phyloP scores from a whole-genome alignment of 92 coral and sea anemone species.

The Galaxea fascicularis region DNA sequence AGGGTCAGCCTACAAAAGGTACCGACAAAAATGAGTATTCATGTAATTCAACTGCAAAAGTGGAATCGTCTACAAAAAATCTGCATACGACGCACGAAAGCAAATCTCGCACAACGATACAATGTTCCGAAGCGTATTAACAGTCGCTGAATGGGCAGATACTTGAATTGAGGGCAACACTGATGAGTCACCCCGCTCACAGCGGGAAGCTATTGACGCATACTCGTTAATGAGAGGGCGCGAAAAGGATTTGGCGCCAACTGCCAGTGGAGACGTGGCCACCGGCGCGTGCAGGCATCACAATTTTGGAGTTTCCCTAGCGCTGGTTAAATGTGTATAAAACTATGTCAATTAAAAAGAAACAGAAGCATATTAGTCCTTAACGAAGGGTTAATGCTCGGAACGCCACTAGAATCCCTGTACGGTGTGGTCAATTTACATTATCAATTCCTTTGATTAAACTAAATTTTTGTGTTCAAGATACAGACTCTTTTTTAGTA shows the following conservation, averaged over 20 bases:
- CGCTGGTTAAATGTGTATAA: background rate
- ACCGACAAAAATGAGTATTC: conserved; percentile 6
- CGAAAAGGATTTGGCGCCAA: conserved; percentile 32
- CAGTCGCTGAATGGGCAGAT: background rate
- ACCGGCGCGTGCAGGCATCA: background rate
- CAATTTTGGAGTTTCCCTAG: background rate
- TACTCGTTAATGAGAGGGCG: conserved; percentile 24
- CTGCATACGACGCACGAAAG: background rate
- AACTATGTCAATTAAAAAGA: background rate
- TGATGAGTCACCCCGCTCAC: background rate
- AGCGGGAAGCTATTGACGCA: conserved; percentile 26
- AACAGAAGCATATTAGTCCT: no score
- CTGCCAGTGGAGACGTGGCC: background rate
- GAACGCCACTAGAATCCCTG: no score
- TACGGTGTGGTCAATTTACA: no score
- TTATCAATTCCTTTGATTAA: no score
- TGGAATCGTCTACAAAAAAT: background rate
- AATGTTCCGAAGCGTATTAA: background rate
- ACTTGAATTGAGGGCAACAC: conserved; percentile 5
- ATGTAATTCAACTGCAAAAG: background rate
- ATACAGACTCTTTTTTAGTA: no score
- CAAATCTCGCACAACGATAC: background rate
- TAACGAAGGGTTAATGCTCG: no score
- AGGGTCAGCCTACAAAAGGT: conserved; percentile 17
- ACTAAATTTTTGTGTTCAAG: no score